Conservation (phyloP, 2,797 vertebrate genomes). For the Salarias fasciatus region DNA sequence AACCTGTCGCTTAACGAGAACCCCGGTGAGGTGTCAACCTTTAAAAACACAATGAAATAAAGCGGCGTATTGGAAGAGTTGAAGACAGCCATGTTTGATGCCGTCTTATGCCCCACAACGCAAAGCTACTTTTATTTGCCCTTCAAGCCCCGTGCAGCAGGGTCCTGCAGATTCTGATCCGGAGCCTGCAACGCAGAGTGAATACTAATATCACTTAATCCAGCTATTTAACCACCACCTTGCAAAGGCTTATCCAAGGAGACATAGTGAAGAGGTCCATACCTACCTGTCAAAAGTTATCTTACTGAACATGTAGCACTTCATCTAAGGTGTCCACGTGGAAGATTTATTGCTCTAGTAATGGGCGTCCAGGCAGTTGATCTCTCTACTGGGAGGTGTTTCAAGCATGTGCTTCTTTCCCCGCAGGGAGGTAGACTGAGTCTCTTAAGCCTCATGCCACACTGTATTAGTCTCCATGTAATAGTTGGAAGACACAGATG, state of each 20-base stretch:
- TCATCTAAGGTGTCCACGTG: constrained; percentile 52
- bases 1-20: constrained; percentile 26
- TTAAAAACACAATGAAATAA: constrained; percentile 31
- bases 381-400: constrained; percentile 54
- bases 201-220: constrained; percentile 47
- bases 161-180: constrained; percentile 29
- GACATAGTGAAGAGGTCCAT: constrained; percentile 18
- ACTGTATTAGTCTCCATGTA: constrained; percentile 39
- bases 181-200: constrained; percentile 6
- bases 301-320: constrained; percentile 50
- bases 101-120: constrained; percentile 32
- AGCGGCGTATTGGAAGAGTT: constrained; percentile 32
- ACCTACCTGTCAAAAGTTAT: constrained; percentile 45
- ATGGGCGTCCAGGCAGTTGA: constrained; percentile 52
- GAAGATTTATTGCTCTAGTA: constrained; percentile 60
- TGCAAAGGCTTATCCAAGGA: constrained; percentile 26
- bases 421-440: constrained; percentile 39
- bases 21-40: constrained; percentile 23
- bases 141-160: constrained; percentile 36
- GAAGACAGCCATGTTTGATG: constrained; percentile 39
- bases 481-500: constrained; percentile 25
- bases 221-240: constrained; percentile 35
- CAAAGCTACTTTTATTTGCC: constrained; percentile 47
- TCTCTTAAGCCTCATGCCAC: constrained; percentile 27
- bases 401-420: constrained; percentile 35